Conservation (phyloP, 37 sponge, comb jelly and placozoan genomes). For the Halichondria panicea region DNA sequence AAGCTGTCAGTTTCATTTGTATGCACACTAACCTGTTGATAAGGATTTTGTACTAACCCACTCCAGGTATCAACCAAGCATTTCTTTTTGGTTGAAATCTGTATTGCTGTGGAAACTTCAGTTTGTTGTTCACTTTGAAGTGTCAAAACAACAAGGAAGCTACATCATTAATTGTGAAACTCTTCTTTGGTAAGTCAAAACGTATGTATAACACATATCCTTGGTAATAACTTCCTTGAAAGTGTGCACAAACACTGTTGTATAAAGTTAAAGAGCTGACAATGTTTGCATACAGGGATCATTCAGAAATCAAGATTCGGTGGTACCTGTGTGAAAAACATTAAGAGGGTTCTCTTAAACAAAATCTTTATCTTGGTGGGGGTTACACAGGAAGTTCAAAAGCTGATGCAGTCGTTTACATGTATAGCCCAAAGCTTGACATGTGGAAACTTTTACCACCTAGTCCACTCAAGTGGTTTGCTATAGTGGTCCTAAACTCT, state of each 20-base stretch:
- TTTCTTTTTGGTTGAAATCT: constrained; percentile 71
- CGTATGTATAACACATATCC: background rate
- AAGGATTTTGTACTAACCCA: background rate
- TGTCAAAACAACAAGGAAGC: constrained; percentile 61
- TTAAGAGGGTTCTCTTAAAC: constrained; percentile 8
- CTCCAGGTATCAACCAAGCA: constrained; percentile 65
- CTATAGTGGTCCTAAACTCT: constrained; percentile 2
- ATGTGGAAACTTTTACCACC: constrained; percentile 30
- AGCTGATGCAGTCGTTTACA: constrained; percentile 9
- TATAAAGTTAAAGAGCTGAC: background rate
- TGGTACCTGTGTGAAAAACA: constrained; percentile 15
- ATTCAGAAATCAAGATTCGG: background rate
- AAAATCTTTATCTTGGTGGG: constrained; percentile 22
- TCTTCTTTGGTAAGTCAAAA: constrained; percentile 65
- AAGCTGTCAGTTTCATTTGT: background rate
- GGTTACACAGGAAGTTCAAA: constrained; percentile 14
- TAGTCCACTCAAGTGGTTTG: constrained; percentile 40
- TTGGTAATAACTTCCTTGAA: background rate
- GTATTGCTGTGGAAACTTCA: constrained; percentile 23
- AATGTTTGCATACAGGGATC: constrained; percentile 1
- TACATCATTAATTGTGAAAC: constrained; percentile 47
- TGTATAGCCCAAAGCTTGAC: constrained; percentile 7
- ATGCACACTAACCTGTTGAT: background rate
- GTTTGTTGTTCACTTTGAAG: constrained; percentile 60
- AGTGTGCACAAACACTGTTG: background rate